Percentiles rank a stretch among this genome's conserved stretches.
phyloP scores from a whole-genome alignment of 2,888 invertebrate genomes.

The Helobdella robusta region DNA sequence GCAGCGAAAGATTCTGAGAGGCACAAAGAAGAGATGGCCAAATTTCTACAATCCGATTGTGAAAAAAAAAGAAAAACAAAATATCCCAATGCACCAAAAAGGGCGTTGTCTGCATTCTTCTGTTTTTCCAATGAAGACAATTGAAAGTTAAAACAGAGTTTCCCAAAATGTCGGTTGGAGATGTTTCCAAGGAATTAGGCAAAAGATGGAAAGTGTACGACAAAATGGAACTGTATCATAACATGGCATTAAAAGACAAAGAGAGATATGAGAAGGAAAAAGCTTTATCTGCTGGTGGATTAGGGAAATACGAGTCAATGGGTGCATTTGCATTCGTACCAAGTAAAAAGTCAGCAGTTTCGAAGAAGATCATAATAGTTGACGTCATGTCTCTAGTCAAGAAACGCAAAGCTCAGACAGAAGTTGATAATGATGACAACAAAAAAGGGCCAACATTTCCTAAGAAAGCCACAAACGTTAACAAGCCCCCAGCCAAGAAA shows the following conservation, averaged over 20 bases:
- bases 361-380: constrained; percentile 17
- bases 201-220: constrained; percentile 75
- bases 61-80: constrained; percentile 76
- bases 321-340: constrained; percentile 10
- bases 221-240: constrained; percentile 81
- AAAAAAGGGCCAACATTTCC: no score
- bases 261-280: constrained; percentile 72
- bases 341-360: constrained; percentile 14
- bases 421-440: constrained; percentile 34
- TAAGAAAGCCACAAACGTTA: no score
- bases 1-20: constrained; percentile 18
- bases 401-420: constrained; percentile 49
- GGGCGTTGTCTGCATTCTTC: constrained; percentile 98
- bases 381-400: constrained; percentile 7
- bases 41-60: constrained; percentile 51
- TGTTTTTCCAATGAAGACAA: constrained; percentile 96
- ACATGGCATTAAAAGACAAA: constrained; percentile 85
- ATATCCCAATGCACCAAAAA: constrained; percentile 97
- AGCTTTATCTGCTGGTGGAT: constrained; percentile 28
- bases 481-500: no score
- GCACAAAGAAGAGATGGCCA: constrained; percentile 23
- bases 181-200: constrained; percentile 90
- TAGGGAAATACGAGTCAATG: not conserved
- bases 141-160: constrained; percentile 82
- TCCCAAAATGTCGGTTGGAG: constrained; percentile 88